Percentiles rank a stretch among this genome's conserved stretches.
Conservation (phyloP, 2,888 invertebrate species). For the Hydriomena furcata region DNA sequence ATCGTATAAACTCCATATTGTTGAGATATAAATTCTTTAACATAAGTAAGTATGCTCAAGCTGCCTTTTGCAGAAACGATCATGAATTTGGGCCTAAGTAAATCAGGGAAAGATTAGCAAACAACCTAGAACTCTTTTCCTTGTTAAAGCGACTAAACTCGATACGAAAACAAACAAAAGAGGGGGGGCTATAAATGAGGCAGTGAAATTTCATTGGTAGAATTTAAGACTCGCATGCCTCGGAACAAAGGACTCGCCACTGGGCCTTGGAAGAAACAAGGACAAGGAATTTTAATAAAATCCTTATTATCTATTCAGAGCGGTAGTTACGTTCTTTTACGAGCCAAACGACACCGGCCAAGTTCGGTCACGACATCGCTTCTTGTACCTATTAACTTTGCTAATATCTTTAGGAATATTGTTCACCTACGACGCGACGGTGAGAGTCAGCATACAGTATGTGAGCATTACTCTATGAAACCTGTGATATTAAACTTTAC, state of each 20-base stretch:
- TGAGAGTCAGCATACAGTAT: slow-evolving; percentile 35
- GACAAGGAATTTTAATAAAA: slow-evolving; percentile 81
- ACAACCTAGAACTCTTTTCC: slow-evolving; percentile 38
- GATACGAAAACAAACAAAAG: slow-evolving; percentile 54
- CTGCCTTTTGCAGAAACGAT: slow-evolving; percentile 18
- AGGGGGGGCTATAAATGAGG: slow-evolving; percentile 50
- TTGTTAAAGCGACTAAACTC: slow-evolving; percentile 45
- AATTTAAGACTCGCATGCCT: slow-evolving; percentile 63
- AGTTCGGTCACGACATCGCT: slow-evolving; percentile 60
- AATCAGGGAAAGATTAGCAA: slow-evolving; percentile 41
- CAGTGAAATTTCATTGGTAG: slow-evolving; percentile 62
- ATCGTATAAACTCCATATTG: neutral
- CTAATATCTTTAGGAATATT: slow-evolving; percentile 65
- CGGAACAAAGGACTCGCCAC: slow-evolving; percentile 64
- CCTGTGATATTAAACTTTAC: slow-evolving; percentile 4
- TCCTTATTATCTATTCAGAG: slow-evolving; percentile 79
- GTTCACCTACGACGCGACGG: slow-evolving; percentile 46
- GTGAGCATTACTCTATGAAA: slow-evolving; percentile 29
- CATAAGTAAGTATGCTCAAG: slow-evolving; percentile 3
- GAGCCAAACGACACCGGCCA: slow-evolving; percentile 62
- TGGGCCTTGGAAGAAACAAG: slow-evolving; percentile 68
- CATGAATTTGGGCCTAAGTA: slow-evolving; percentile 33
- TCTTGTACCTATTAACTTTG: slow-evolving; percentile 63
- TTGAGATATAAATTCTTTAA: neutral
- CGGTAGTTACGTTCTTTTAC: slow-evolving; percentile 76